Evolutionary conservation across 2,888 invertebrate species (phyloP).

Genomic region (Pimpla rufipes): DNA sequence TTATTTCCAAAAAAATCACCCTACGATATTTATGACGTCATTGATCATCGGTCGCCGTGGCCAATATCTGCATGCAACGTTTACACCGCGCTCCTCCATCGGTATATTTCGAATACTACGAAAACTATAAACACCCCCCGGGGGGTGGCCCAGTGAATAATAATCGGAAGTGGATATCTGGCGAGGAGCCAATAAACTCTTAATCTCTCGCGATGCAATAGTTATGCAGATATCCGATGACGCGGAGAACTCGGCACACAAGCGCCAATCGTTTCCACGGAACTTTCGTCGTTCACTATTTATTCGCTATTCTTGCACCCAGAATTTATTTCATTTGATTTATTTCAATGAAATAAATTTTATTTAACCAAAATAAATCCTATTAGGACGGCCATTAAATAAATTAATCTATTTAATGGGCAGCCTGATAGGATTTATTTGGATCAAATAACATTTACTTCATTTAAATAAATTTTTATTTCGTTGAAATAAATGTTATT

Average conservation of each 20-base stretch:
- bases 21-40: background rate
- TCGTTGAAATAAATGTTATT: too few relatives aligned
- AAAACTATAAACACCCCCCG: background rate
- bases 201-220: slow-evolving; percentile 39
- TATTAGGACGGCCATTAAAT: too few relatives aligned
- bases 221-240: slow-evolving; percentile 24
- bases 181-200: slow-evolving; percentile 76
- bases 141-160: slow-evolving; percentile 80
- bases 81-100: background rate
- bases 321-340: too few relatives aligned
- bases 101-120: slow-evolving; percentile 21
- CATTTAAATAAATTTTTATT: too few relatives aligned
- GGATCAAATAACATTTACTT: too few relatives aligned
- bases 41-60: background rate
- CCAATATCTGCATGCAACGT: background rate
- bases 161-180: slow-evolving; percentile 81
- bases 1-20: too few relatives aligned
- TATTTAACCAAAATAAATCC: too few relatives aligned
- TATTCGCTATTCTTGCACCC: too few relatives aligned
- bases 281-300: background rate
- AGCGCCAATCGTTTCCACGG: background rate
- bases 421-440: too few relatives aligned
- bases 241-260: background rate
- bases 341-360: too few relatives aligned
- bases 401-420: too few relatives aligned